These are phyloP conservation scores for Bilobella aurantiaca DNA, from an alignment of 1,140 invertebrate species.

Conservation along the genomic window DNA sequence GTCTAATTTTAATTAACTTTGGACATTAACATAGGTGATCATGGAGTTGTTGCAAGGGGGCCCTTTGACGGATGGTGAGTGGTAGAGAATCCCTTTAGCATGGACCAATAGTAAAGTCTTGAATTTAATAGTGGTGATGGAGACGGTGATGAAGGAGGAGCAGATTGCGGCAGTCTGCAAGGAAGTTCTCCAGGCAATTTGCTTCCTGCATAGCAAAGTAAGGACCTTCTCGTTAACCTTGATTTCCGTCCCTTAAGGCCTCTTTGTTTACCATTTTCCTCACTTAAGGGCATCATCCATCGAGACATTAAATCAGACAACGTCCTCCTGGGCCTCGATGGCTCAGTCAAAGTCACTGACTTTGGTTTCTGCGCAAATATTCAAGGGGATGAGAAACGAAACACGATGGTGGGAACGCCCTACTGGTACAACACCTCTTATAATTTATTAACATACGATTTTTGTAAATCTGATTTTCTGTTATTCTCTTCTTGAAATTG, in stretches of 20 bases:
- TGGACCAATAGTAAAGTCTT: no score
- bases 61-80: constrained; percentile 89
- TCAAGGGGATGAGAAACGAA: constrained; percentile 81
- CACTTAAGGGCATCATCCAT: constrained; percentile 64
- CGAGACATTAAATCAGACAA: constrained; percentile 95
- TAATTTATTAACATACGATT: background rate
- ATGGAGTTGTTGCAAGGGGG: constrained; percentile 96
- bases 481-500: constrained; percentile 40
- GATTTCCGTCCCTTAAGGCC: background rate
- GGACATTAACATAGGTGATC: constrained; percentile 42
- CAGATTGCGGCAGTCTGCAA: constrained; percentile 92
- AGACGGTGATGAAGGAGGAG: constrained; percentile 92
- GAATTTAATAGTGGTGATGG: no score
- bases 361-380: constrained; percentile 95
- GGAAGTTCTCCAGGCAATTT: constrained; percentile 83
- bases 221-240: background rate
- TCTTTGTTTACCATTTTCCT: background rate
- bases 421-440: constrained; percentile 58
- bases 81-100: no score
- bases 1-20: constrained; percentile 7
- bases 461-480: background rate
- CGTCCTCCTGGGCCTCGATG: constrained; percentile 90
- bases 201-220: constrained; percentile 73
- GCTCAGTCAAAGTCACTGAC: constrained; percentile 92
- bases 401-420: constrained; percentile 90